A percentile compares a stretch with the other conserved stretches of the same genome.
Evolutionary conservation across 2,113 vertebrate genomes (phyloP).

Genomic region (Odocoileus hemionus): DNA sequence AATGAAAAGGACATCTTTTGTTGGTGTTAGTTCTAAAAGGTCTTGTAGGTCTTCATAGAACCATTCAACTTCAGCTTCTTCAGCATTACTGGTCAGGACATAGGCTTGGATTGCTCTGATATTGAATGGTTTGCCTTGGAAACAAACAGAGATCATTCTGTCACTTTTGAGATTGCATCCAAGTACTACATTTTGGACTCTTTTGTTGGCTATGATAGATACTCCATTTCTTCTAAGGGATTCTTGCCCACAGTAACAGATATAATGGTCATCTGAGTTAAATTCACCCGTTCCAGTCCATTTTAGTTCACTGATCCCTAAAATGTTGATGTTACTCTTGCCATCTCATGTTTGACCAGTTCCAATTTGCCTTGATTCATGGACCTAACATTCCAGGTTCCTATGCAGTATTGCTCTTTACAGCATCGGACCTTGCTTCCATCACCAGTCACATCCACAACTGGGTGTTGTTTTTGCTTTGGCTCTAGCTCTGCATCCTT

Average conservation of each 20-base stretch:
- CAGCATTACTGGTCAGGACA: neutral
- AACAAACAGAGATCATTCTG: neutral
- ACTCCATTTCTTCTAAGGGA: neutral
- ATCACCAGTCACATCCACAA: neutral
- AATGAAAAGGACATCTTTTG: neutral
- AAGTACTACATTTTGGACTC: neutral
- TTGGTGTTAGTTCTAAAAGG: neutral
- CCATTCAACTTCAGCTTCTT: neutral
- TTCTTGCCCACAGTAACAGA: neutral
- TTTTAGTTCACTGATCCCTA: neutral
- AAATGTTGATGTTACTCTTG: neutral
- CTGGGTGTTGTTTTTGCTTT: neutral
- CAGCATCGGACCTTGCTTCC: fast-evolving
- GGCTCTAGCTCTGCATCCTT: neutral
- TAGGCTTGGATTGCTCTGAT: neutral
- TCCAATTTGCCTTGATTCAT: neutral
- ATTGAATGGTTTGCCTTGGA: neutral
- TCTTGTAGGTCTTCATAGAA: neutral
- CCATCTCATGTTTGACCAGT: neutral
- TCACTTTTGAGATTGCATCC: neutral
- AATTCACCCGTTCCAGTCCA: neutral
- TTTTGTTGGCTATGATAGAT: neutral
- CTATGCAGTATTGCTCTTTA: neutral
- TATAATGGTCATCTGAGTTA: neutral
- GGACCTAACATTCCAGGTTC: neutral